Conservation (phyloP, 2,888 invertebrate species). For the Eristalis intricaria region DNA sequence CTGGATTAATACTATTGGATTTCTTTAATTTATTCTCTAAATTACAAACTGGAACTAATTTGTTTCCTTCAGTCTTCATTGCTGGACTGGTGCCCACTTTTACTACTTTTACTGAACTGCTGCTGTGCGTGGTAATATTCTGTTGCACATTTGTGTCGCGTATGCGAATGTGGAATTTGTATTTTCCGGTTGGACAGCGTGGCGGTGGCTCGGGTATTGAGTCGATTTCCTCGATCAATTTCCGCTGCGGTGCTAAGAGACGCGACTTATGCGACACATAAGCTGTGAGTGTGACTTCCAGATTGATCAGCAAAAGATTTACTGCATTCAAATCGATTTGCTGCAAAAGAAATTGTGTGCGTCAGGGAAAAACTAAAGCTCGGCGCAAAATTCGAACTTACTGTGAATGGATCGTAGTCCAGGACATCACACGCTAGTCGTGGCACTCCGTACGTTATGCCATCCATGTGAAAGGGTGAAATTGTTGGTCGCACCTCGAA, state of each 20-base stretch:
- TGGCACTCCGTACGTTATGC: conserved; percentile 87
- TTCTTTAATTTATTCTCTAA: conserved; percentile 72
- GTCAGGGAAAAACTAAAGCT: conserved; percentile 60
- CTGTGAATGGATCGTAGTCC: conserved; percentile 89
- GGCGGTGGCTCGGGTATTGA: conserved; percentile 84
- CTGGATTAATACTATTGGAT: conserved; percentile 73
- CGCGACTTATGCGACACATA: conserved; percentile 92
- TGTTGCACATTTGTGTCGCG: conserved; percentile 80
- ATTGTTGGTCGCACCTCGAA: conserved; percentile 97
- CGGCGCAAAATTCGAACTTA: conserved; percentile 77
- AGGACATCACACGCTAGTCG: conserved; percentile 87
- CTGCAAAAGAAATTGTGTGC: conserved; percentile 79
- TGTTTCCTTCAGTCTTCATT: conserved; percentile 80
- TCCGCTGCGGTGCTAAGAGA: conserved; percentile 87
- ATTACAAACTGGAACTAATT: conserved; percentile 78
- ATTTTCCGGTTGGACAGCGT: conserved; percentile 85
- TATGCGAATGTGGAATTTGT: conserved; percentile 84
- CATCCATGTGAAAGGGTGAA: conserved; percentile 95
- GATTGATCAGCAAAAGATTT: conserved; percentile 86
- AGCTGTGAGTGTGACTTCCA: conserved; percentile 88
- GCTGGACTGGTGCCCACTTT: conserved; percentile 82
- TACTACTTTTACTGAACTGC: conserved; percentile 75
- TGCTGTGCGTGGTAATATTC: conserved; percentile 75
- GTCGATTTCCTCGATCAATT: conserved; percentile 87
- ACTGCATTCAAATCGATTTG: conserved; percentile 85